Conservation (phyloP, 2,113 vertebrate genomes). For the Corynorhinus townsendii region DNA sequence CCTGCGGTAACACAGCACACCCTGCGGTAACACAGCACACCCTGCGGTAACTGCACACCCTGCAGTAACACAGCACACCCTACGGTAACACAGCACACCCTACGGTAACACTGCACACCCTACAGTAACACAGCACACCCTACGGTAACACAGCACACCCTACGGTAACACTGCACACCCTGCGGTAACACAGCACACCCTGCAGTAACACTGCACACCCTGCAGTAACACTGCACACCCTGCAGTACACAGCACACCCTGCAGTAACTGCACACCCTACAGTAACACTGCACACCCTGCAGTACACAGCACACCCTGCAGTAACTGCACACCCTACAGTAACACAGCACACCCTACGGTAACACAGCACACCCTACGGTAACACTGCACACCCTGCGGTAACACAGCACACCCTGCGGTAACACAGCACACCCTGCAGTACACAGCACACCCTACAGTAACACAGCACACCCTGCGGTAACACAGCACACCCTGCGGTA, state of each 20-base stretch:
- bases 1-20: background rate
- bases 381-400: background rate
- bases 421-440: too few relatives aligned
- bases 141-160: background rate
- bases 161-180: accelerated
- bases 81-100: background rate
- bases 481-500: background rate
- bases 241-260: background rate
- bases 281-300: background rate
- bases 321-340: background rate
- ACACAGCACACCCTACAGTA: background rate
- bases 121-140: background rate
- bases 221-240: background rate
- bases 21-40: background rate
- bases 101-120: accelerated
- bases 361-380: too few relatives aligned
- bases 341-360: background rate
- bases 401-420: background rate
- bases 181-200: background rate
- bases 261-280: accelerated
- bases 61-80: background rate
- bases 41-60: accelerated
- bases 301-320: too few relatives aligned
- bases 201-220: accelerated
- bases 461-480: background rate